Evolutionary conservation across 2,113 vertebrate species (phyloP), one percentile per base, ranked within the genome.

Genomic region (Grantiella picta): DNA sequence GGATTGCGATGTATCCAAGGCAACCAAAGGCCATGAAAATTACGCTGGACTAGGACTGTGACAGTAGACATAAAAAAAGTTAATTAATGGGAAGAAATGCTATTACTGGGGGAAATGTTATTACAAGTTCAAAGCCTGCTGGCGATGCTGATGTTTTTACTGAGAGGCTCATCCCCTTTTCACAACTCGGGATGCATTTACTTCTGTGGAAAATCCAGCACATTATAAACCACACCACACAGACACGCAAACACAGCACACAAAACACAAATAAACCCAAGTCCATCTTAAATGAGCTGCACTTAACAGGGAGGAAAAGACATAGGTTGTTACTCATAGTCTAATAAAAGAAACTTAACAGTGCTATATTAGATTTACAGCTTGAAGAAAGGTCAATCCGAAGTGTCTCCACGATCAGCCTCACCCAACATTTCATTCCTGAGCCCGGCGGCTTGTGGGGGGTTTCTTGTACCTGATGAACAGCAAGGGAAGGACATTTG

Each of bases 321-420:
- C n/a, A 19, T 5, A 27, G 0, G 2, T 71, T 47, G 56, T 83
- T 92, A 78, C 54, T 89, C 80, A 78, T 31, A 16, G 28, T 52
- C 86, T 89, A 94, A 92, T 91, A 90, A 90, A 95, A 83, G 88
- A 36, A 86, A 86, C 29, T 35, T 61, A 80, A 63, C 35, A 70
- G 64, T 38, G 60, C 49, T 65, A 52, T 23, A 69, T 35, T 66
- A 52, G 86, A 73, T 83, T 69, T 89, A 79, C 50, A 87, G 53
- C 70, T 53, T 9, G 20, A 87, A 73, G 45, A 64, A 92, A 94
- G 89, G 65, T 82, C 93, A 94, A 2, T 33, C n/a, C 21, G 4
- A 72, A 53, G 69, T 0, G 2, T 31, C 44, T 71, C 40, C 42
- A 14, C 1, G 0, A 36, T 25, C 29, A 61, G 61, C 29, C n/a